Percentiles rank a stretch among this genome's conserved stretches.
Evolutionary conservation across 2,888 invertebrate genomes (phyloP).

Genomic region (Frankliniella intonsa): DNA sequence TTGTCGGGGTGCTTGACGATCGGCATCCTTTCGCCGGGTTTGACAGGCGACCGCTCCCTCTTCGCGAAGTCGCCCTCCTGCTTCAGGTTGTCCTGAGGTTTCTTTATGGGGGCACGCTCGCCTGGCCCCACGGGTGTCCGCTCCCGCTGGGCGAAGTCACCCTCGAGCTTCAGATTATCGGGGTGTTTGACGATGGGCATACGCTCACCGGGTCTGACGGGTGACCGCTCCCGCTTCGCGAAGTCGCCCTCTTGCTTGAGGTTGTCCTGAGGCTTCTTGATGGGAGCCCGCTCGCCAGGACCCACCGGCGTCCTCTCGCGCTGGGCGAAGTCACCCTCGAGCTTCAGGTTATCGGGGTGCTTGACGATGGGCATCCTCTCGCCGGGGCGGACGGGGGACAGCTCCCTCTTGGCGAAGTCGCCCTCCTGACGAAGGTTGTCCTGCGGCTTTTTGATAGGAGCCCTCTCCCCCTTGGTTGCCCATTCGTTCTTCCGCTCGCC

Average conservation of each 20-base stretch:
- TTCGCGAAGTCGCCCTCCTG: slow-evolving; percentile 51
- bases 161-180: slow-evolving; percentile 55
- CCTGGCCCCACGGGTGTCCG: slow-evolving; percentile 51
- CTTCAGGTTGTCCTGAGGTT: slow-evolving; percentile 53
- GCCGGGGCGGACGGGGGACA: slow-evolving; percentile 42
- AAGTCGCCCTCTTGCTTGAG: slow-evolving; percentile 52
- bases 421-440: slow-evolving; percentile 47
- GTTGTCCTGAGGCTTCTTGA: slow-evolving; percentile 49
- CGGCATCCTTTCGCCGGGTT: slow-evolving; percentile 47
- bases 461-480: slow-evolving; percentile 43
- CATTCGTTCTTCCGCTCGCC: slow-evolving; percentile 52
- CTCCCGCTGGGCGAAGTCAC: slow-evolving; percentile 43
- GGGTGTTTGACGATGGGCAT: slow-evolving; percentile 45
- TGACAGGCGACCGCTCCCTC: slow-evolving; percentile 35
- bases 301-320: slow-evolving; percentile 43
- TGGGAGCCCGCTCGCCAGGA: slow-evolving; percentile 47
- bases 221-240: slow-evolving; percentile 50
- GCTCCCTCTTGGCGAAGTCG: slow-evolving; percentile 41
- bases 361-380: slow-evolving; percentile 47
- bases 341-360: slow-evolving; percentile 45
- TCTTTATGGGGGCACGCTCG: slow-evolving; percentile 50
- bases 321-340: slow-evolving; percentile 35
- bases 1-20: slow-evolving; percentile 48
- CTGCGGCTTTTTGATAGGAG: slow-evolving; percentile 40
- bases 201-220: slow-evolving; percentile 48